Evolutionary conservation across 2,797 vertebrate species (phyloP).

Genomic region (Malacoctenus gilli): DNA sequence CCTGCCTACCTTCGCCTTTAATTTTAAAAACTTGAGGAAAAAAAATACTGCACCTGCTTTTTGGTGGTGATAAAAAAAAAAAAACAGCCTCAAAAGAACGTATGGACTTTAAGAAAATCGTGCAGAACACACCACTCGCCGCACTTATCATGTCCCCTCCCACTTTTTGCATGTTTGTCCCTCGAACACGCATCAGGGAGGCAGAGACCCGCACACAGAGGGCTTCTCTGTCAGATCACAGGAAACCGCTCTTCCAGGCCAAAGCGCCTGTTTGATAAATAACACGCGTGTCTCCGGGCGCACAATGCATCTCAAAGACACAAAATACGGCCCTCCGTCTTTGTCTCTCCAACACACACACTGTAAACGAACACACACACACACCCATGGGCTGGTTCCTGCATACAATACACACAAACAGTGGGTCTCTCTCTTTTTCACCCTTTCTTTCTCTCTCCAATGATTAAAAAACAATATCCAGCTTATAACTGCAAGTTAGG

Average conservation of each 20-base stretch:
- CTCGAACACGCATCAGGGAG: slow-evolving; percentile 23
- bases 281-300: slow-evolving; percentile 35
- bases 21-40: slow-evolving; percentile 41
- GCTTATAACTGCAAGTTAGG: slow-evolving; percentile 82
- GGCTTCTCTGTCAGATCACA: slow-evolving; percentile 46
- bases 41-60: slow-evolving; percentile 18
- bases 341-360: slow-evolving; percentile 38
- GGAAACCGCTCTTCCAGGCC: slow-evolving; percentile 52
- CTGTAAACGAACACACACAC: slow-evolving; percentile 22
- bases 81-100: slow-evolving; percentile 4
- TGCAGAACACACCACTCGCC: slow-evolving; percentile 5
- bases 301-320: slow-evolving; percentile 34
- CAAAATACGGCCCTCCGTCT: slow-evolving; percentile 45
- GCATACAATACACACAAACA: slow-evolving; percentile 29
- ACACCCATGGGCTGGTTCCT: slow-evolving; percentile 15
- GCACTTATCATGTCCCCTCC: slow-evolving; percentile 40
- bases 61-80: background rate
- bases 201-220: slow-evolving; percentile 30
- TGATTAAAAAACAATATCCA: slow-evolving; percentile 83
- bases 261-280: slow-evolving; percentile 44
- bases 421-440: slow-evolving; percentile 38
- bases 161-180: slow-evolving; percentile 31
- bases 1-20: slow-evolving; percentile 51
- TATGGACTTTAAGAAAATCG: slow-evolving; percentile 32
- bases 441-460: slow-evolving; percentile 52